Conservation (phyloP, 2,797 vertebrate species). For the Phalloptychus januarius region DNA sequence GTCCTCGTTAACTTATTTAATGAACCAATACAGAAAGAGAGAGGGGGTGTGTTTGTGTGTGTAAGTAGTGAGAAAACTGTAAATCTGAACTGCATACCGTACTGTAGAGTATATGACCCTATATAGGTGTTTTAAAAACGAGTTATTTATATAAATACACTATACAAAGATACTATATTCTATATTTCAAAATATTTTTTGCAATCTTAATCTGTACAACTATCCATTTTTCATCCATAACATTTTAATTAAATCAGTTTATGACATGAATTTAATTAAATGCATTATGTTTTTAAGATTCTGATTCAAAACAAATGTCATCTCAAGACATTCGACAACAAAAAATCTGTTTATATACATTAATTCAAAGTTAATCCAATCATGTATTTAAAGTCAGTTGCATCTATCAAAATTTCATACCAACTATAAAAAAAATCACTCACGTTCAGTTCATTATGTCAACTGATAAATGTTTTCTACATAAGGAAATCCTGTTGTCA, state of each 20-base stretch:
- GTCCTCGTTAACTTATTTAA: slow-evolving; percentile 12
- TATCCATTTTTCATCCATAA: background rate
- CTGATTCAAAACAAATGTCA: background rate
- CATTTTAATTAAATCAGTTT: background rate
- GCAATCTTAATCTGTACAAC: background rate
- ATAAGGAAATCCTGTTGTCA: background rate
- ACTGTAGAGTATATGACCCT: background rate
- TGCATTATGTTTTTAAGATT: background rate
- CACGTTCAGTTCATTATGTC: too few relatives aligned
- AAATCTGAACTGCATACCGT: background rate
- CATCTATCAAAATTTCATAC: background rate
- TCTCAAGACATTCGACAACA: background rate
- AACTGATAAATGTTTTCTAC: background rate
- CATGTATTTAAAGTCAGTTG: background rate
- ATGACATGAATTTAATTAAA: background rate
- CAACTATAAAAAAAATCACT: background rate
- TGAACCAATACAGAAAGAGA: background rate
- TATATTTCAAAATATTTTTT: background rate
- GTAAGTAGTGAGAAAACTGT: background rate
- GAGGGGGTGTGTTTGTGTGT: background rate
- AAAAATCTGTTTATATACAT: background rate
- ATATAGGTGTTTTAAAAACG: background rate
- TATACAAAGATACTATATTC: background rate
- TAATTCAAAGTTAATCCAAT: background rate
- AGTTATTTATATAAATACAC: background rate